These are phyloP conservation scores for Macrotus californicus DNA, from an alignment of 2,113 vertebrate species.

Conservation along the genomic window DNA sequence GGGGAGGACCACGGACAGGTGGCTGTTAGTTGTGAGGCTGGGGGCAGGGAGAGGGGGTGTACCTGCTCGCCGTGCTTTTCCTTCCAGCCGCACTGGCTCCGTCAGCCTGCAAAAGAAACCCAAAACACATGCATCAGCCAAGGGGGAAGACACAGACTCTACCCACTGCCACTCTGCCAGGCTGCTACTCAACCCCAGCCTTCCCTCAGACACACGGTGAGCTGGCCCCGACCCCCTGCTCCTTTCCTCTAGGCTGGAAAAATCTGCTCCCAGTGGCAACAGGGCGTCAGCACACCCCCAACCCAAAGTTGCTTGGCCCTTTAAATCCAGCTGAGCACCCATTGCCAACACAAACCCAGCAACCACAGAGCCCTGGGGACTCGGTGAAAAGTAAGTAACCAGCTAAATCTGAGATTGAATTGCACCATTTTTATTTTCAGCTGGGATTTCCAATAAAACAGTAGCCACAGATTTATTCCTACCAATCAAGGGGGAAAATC, in stretches of 20 bases:
- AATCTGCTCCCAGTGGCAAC: neutral
- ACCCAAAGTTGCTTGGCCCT: neutral
- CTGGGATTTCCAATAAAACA: constrained; percentile 75
- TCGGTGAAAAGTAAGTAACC: constrained; percentile 61
- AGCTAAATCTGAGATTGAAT: constrained; percentile 70
- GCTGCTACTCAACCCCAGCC: neutral
- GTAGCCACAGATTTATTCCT: constrained; percentile 70
- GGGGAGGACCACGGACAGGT: neutral
- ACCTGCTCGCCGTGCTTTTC: constrained; percentile 81
- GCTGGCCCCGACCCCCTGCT: neutral
- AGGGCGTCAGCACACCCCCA: neutral
- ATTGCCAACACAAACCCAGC: constrained; percentile 61
- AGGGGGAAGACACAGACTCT: neutral
- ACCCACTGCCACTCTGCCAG: neutral
- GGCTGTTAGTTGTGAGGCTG: neutral
- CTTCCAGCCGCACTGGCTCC: constrained; percentile 79
- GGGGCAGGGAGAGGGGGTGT: neutral
- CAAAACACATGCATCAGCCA: constrained; percentile 24
- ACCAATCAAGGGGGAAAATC: constrained; percentile 55
- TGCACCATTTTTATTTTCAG: constrained; percentile 73
- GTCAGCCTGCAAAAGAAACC: constrained; percentile 73
- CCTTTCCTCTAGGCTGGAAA: neutral
- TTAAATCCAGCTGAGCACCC: constrained; percentile 46
- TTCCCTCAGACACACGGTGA: neutral
- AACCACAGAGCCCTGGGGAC: constrained; percentile 60